phyloP scores from a whole-genome alignment of 2,797 vertebrate species.

The Takifugu rubripes region DNA sequence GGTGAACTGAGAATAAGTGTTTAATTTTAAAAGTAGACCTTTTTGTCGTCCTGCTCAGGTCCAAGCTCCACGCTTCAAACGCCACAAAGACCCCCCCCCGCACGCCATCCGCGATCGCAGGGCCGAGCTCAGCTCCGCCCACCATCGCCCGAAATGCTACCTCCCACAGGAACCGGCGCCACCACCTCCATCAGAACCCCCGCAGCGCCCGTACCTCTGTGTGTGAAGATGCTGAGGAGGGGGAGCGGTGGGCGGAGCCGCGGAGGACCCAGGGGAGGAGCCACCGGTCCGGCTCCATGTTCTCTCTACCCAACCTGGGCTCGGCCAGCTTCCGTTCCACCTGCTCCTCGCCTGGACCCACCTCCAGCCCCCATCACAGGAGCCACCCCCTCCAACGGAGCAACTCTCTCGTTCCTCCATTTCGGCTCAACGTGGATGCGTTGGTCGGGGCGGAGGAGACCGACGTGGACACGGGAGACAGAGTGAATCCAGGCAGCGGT shows the following conservation, averaged over 20 bases:
- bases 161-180: constrained; percentile 50
- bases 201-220: constrained; percentile 42
- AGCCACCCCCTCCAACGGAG: constrained; percentile 47
- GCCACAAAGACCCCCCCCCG: constrained; percentile 58
- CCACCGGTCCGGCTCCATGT: constrained; percentile 81
- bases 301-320: constrained; percentile 79
- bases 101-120: constrained; percentile 30
- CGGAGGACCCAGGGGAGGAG: constrained; percentile 64
- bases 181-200: constrained; percentile 20
- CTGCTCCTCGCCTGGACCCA: constrained; percentile 59
- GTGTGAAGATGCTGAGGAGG: constrained; percentile 47
- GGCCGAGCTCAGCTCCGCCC: constrained; percentile 48
- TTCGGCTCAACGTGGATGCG: constrained; percentile 80
- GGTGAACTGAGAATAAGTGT: no score
- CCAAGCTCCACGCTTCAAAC: constrained; percentile 46
- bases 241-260: constrained; percentile 44
- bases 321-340: constrained; percentile 59
- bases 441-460: constrained; percentile 88
- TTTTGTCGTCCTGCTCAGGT: constrained; percentile 54
- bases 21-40: not conserved
- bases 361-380: constrained; percentile 47
- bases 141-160: constrained; percentile 42
- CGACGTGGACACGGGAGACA: constrained; percentile 88
- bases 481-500: constrained; percentile 65
- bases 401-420: constrained; percentile 63